These are phyloP conservation scores for Drosophila nr. perissopoda DNA, from an alignment of 2,888 invertebrate genomes.

Conservation along the genomic window DNA sequence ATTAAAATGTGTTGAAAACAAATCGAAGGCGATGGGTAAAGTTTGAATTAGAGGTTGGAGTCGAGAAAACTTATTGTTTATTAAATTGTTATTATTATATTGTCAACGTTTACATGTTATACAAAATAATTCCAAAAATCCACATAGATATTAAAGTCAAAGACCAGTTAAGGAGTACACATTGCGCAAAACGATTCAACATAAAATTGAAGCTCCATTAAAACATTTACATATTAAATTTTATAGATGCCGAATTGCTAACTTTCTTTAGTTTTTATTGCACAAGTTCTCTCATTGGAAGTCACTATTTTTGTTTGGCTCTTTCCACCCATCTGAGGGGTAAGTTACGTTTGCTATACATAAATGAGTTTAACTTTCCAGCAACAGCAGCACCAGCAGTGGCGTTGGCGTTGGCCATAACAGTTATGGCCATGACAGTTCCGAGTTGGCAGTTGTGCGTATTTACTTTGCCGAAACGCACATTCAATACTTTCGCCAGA, in stretches of 20 bases:
- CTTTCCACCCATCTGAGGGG: neutral
- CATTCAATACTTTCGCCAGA: constrained; percentile 79
- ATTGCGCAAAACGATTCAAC: neutral
- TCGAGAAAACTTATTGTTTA: neutral
- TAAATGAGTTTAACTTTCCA: constrained; percentile 69
- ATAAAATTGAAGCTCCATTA: constrained; percentile 5
- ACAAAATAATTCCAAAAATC: neutral
- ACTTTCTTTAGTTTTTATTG: constrained; percentile 7
- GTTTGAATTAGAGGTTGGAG: neutral
- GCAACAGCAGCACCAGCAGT: constrained; percentile 25
- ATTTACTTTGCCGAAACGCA: constrained; percentile 78
- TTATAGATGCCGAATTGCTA: neutral
- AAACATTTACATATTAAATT: constrained; percentile 7
- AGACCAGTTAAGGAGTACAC: neutral
- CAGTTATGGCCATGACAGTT: constrained; percentile 56
- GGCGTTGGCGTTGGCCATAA: constrained; percentile 52
- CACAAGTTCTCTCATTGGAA: constrained; percentile 11
- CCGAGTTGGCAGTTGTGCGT: constrained; percentile 72
- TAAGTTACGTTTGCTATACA: constrained; percentile 29
- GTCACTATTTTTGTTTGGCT: neutral
- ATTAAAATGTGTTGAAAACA: neutral
- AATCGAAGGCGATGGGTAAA: neutral
- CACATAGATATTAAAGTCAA: neutral
- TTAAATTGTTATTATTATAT: neutral
- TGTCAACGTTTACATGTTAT: neutral